phyloP scores from a whole-genome alignment of 2,113 vertebrate genomes.

The Semnornis frantzii region DNA sequence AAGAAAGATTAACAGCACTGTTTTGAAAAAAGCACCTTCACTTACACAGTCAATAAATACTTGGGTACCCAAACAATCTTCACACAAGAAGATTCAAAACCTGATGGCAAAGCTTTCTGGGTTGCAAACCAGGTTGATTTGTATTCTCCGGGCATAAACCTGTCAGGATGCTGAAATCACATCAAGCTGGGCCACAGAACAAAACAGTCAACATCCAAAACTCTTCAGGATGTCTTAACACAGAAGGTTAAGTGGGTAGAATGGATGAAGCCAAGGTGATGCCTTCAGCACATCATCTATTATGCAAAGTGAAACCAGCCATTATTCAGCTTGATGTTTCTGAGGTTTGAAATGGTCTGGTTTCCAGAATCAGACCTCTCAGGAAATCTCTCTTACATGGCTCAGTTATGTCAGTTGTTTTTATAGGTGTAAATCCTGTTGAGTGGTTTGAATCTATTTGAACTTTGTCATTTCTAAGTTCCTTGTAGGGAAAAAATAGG shows the following conservation, averaged over 20 bases:
- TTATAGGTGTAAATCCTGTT: not conserved
- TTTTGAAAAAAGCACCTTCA: not conserved
- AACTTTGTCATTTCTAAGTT: not conserved
- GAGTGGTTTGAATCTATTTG: not conserved
- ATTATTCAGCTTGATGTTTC: not conserved
- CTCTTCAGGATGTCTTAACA: not conserved
- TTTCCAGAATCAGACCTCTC: not conserved
- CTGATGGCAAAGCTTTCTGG: not conserved
- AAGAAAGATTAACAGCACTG: not conserved
- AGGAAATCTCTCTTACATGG: not conserved
- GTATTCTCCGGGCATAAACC: not conserved
- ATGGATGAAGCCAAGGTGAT: not conserved
- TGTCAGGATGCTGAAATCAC: not conserved
- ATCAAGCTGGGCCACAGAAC: not conserved
- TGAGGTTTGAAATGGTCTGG: not conserved
- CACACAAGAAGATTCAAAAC: not conserved
- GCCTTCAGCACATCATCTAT: not conserved
- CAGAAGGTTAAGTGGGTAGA: not conserved
- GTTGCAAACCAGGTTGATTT: not conserved
- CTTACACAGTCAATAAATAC: not conserved
- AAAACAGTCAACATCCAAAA: not conserved
- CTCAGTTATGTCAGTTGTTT: not conserved
- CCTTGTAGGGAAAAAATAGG: not conserved
- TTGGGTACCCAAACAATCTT: not conserved
- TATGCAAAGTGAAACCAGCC: not conserved